phyloP scores from a whole-genome alignment of 2,888 invertebrate genomes.

The Choristoneura rosaceana region DNA sequence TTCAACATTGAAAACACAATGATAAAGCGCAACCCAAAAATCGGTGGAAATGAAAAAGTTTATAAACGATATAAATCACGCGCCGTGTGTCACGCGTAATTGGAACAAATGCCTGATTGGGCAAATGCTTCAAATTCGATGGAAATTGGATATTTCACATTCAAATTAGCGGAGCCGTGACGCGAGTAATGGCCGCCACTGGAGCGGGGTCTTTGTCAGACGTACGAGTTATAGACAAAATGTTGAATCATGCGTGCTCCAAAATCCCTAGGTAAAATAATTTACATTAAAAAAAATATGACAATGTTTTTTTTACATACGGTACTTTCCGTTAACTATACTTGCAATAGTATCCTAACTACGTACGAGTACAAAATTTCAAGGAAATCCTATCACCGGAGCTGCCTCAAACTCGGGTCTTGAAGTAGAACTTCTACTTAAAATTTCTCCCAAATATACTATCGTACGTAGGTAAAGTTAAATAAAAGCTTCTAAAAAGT shows the following conservation, averaged over 20 bases:
- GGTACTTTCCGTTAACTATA: no score
- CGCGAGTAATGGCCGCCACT: constrained; percentile 9
- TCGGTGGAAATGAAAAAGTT: constrained; percentile 1
- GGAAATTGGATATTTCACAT: constrained; percentile 36
- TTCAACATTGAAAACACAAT: neutral
- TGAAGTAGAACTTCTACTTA: no score
- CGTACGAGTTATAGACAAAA: neutral
- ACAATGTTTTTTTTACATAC: neutral
- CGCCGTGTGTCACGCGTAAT: constrained; percentile 9
- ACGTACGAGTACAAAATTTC: no score
- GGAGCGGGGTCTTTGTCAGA: constrained; percentile 3
- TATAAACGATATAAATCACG: constrained; percentile 11
- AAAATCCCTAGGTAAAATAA: neutral
- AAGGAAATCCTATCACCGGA: no score
- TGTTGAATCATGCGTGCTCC: neutral
- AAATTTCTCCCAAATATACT: no score
- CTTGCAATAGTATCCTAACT: no score
- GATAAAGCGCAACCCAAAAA: neutral
- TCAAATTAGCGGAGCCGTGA: constrained; percentile 23
- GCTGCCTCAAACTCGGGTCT: no score
- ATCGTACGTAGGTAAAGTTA: no score
- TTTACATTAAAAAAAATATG: neutral
- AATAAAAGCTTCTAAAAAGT: no score
- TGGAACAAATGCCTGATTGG: constrained; percentile 31
- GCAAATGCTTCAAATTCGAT: constrained; percentile 37